These are phyloP conservation scores for Cochlearius cochlearius DNA, from an alignment of 2,113 vertebrate species.

Conservation along the genomic window DNA sequence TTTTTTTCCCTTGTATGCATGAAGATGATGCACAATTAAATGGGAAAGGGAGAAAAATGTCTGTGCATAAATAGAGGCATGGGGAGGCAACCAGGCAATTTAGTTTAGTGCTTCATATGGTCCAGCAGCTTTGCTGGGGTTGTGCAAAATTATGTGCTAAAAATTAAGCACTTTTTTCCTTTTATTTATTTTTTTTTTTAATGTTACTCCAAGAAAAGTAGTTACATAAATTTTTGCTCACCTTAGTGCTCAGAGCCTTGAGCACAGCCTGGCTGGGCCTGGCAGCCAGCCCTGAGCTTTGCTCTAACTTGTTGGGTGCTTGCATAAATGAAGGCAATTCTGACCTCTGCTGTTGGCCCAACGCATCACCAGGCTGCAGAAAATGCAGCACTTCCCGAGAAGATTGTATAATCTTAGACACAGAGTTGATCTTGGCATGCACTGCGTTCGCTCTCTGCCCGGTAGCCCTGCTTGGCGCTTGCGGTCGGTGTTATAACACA, in stretches of 20 bases:
- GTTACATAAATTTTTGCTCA: neutral
- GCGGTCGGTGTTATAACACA: neutral
- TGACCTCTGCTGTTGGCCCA: constrained; percentile 45
- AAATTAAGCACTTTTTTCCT: neutral
- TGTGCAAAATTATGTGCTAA: neutral
- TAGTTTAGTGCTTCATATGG: neutral
- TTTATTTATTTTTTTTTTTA: no score
- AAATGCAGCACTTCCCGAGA: neutral
- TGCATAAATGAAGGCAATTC: constrained; percentile 20
- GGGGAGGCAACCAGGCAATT: neutral
- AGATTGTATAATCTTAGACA: neutral
- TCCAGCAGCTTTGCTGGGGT: neutral
- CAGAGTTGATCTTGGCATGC: neutral
- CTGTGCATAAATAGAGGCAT: rapidly evolving
- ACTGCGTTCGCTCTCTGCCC: neutral
- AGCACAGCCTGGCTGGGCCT: rapidly evolving
- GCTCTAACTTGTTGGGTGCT: neutral
- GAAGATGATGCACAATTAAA: neutral
- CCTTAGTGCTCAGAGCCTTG: neutral
- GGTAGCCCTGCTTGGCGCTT: neutral
- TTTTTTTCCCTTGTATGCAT: neutral
- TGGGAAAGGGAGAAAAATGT: neutral
- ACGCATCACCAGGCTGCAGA: neutral
- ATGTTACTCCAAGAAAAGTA: neutral
- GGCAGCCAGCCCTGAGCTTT: neutral